Evolutionary conservation across 2,888 invertebrate species (phyloP).

Genomic region (Rutpela maculata): DNA sequence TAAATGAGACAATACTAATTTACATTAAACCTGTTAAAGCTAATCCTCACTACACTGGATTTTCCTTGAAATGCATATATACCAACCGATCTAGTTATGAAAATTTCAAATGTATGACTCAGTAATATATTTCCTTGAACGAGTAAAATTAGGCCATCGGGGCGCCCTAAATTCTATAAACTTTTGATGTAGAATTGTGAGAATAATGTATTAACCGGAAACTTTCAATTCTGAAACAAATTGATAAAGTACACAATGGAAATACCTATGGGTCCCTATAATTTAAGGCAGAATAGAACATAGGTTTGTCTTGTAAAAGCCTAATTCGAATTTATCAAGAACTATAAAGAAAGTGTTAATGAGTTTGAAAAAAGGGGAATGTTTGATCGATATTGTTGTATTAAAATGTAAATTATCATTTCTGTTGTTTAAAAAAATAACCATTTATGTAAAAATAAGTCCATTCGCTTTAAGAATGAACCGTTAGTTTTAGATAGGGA

Average conservation of each 20-base stretch:
- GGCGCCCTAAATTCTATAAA: neutral
- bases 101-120: neutral
- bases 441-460: too few relatives aligned
- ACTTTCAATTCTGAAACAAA: neutral
- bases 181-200: neutral
- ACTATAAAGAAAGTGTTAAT: neutral
- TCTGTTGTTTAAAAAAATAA: too few relatives aligned
- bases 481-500: too few relatives aligned
- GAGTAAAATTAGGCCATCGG: neutral
- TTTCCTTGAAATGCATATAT: too few relatives aligned
- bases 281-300: too few relatives aligned
- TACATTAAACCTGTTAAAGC: too few relatives aligned
- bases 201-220: neutral
- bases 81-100: neutral
- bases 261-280: too few relatives aligned
- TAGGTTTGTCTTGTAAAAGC: neutral
- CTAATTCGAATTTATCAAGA: neutral
- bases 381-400: too few relatives aligned
- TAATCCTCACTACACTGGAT: too few relatives aligned
- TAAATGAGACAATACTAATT: too few relatives aligned
- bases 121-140: neutral
- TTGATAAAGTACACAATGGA: neutral
- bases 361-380: neutral
- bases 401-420: too few relatives aligned
- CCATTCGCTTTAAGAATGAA: too few relatives aligned